These are phyloP conservation scores for Gymnoscelis rufifasciata DNA, from an alignment of 2,888 invertebrate genomes.

Conservation along the genomic window DNA sequence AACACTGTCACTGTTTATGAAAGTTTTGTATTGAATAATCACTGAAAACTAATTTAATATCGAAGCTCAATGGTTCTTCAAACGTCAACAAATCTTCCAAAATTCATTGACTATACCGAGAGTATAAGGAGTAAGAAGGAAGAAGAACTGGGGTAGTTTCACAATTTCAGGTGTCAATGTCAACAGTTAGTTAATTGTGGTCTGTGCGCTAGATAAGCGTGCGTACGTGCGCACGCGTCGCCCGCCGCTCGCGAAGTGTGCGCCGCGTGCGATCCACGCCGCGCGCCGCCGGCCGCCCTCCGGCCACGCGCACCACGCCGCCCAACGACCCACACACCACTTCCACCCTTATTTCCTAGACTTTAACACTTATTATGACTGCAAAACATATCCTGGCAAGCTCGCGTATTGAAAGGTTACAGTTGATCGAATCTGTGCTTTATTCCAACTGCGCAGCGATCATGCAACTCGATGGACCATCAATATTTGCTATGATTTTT, in stretches of 20 bases:
- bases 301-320: constrained; percentile 7
- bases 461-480: constrained; percentile 11
- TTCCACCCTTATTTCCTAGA: constrained; percentile 24
- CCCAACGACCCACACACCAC: constrained; percentile 8
- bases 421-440: constrained; percentile 17
- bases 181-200: constrained; percentile 6
- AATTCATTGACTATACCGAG: too few species aligned
- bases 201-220: constrained; percentile 28
- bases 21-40: too few species aligned
- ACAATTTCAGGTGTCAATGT: not conserved
- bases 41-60: too few species aligned
- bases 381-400: not conserved
- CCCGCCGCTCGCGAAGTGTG: constrained; percentile 68
- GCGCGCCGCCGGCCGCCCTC: constrained; percentile 39
- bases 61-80: too few species aligned
- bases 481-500: constrained; percentile 24
- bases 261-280: constrained; percentile 65
- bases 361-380: constrained; percentile 17
- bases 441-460: constrained; percentile 10
- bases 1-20: too few species aligned
- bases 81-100: too few species aligned
- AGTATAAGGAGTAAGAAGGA: too few species aligned
- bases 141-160: not conserved
- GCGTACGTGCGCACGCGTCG: constrained; percentile 72
- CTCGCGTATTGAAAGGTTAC: constrained; percentile 3